Evolutionary conservation across 2,888 invertebrate species (phyloP).

Genomic region (Troides aeacus): DNA sequence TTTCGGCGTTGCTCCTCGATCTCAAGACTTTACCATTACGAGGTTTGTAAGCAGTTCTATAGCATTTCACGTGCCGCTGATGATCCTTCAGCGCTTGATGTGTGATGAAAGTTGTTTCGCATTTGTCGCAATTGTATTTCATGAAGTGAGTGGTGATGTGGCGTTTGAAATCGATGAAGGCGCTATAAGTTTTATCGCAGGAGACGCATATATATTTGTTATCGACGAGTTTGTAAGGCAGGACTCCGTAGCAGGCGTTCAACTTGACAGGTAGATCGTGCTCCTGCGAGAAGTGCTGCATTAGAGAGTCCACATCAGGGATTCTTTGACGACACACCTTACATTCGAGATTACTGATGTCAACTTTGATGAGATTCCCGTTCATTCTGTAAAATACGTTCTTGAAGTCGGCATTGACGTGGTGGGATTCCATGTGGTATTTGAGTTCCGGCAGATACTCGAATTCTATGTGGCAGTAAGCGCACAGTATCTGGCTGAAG

Average conservation of each 20-base stretch:
- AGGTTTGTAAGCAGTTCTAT: constrained; percentile 64
- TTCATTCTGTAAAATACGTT: constrained; percentile 70
- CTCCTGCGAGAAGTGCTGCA: constrained; percentile 60
- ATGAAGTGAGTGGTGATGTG: constrained; percentile 69
- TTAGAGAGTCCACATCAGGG: constrained; percentile 59
- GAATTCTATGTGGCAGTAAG: constrained; percentile 66
- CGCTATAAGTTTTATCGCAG: constrained; percentile 56
- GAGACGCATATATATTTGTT: constrained; percentile 63
- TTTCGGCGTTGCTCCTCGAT: constrained; percentile 67
- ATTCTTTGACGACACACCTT: constrained; percentile 59
- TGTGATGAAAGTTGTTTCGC: constrained; percentile 67
- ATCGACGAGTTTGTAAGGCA: constrained; percentile 63
- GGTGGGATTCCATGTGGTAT: constrained; percentile 61
- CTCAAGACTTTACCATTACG: constrained; percentile 62
- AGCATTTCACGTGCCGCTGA: constrained; percentile 67
- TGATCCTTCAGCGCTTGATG: constrained; percentile 67
- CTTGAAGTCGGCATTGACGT: constrained; percentile 59
- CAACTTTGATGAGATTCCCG: constrained; percentile 69
- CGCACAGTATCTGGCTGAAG: constrained; percentile 68
- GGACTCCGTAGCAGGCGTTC: constrained; percentile 63
- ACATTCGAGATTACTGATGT: constrained; percentile 68
- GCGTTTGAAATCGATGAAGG: constrained; percentile 63
- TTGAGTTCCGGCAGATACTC: constrained; percentile 55
- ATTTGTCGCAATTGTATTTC: constrained; percentile 68
- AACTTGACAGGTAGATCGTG: constrained; percentile 67